Base-by-base conservation (phyloP, 2,888 invertebrate genomes). In the Oxytorus armatus region DNA sequence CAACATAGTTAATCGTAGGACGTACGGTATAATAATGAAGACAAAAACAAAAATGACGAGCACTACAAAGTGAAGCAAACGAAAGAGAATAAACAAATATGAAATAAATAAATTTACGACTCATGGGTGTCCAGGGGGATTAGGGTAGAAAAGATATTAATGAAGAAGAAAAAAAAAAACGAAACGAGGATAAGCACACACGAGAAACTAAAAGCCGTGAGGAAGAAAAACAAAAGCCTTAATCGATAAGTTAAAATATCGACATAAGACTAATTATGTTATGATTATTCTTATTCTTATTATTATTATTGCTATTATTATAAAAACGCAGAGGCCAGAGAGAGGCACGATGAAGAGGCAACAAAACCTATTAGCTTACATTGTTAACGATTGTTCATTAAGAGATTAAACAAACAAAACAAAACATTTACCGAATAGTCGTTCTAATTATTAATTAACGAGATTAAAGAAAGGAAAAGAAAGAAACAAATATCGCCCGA, bases 371-470 rank as follows among this genome's bases (percentile, higher is more conserved):
- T 87, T 89, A 88, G 88, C 86, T 87, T 85, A 88, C 77, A 53
- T 88, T 89, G 86, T 88, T 88, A 51, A 87, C 84, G 84, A 79
- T 86, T 86, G 88, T 86, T 87, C 84, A 87, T 86, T 88, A 86
- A 87, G 81, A 79, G 73, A 79, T 79, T 80, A 47, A 69, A 33
- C 55, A 68, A 77, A 75, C 10, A 59, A 47, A 14, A 36, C 47
- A 68, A 49, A 70, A 29, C 47, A 65, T 57, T 77, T 83, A 84
- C 65, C 79, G 73, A 79, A 72, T 80, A 82, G 79, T 78, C 80
- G 51, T 83, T 82, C 63, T 72, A 78, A 73, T 78, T 66, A 76
- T 74, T 51, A 69, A 57, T 36, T 49, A 57, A 57, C 16, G 57
- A n/a, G n/a, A n/a, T n/a, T n/a, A n/a, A 49, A 47, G 14, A 47